Conservation (phyloP, 2,888 invertebrate genomes). For the Synanthedon vespiformis region DNA sequence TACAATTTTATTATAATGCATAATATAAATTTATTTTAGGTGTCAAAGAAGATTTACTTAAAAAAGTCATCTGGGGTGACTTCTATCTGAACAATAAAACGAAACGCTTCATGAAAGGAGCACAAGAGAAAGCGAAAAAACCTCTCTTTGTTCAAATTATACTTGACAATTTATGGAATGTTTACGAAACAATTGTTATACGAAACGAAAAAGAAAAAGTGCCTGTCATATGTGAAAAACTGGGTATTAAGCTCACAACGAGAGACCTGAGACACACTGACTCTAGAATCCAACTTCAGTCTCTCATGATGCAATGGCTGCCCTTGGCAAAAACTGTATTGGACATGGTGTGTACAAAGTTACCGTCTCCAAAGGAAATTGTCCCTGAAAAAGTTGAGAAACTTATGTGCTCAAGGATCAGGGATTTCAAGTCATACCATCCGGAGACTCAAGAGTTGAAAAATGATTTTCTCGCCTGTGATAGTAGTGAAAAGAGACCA, state of each 20-base stretch:
- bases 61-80: constrained; percentile 93
- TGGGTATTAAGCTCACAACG: constrained; percentile 80
- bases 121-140: constrained; percentile 91
- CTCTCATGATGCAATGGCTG: constrained; percentile 89
- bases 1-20: neutral
- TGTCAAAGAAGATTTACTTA: constrained; percentile 78
- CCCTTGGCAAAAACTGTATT: constrained; percentile 87
- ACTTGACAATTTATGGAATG: constrained; percentile 89
- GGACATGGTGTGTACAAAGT: constrained; percentile 80
- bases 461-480: constrained; percentile 77
- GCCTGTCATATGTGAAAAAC: constrained; percentile 76
- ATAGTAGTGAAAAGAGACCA: constrained; percentile 73
- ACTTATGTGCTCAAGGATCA: constrained; percentile 80
- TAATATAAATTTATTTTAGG: constrained; percentile 42
- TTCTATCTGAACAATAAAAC: constrained; percentile 88
- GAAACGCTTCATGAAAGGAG: constrained; percentile 87
- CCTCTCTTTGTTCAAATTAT: constrained; percentile 93
- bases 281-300: constrained; percentile 80
- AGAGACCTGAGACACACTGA: constrained; percentile 86
- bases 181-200: constrained; percentile 86
- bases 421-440: constrained; percentile 76
- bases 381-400: constrained; percentile 83
- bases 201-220: constrained; percentile 82
- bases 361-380: constrained; percentile 87
- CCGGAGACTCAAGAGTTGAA: constrained; percentile 77